Conservation (phyloP, 2,797 vertebrate genomes). For the Protosalanx chinensis region DNA sequence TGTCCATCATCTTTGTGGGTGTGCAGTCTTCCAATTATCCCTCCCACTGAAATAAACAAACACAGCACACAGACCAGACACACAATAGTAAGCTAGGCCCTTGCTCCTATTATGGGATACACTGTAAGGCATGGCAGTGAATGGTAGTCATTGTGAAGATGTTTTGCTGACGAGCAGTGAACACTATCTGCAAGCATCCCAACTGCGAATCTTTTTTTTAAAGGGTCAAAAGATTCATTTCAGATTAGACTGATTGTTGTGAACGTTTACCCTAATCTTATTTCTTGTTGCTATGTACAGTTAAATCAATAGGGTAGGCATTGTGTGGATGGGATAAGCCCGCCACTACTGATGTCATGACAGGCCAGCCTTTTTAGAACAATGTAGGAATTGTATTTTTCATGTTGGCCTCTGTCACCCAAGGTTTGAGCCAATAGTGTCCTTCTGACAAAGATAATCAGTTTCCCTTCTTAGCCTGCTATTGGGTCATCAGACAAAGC, state of each 20-base stretch:
- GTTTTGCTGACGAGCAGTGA: slow-evolving; percentile 31
- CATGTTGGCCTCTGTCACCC: slow-evolving; percentile 47
- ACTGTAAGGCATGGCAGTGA: slow-evolving; percentile 51
- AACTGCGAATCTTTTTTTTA: slow-evolving; percentile 8
- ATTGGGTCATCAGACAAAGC: slow-evolving; percentile 12
- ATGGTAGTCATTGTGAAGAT: slow-evolving; percentile 65
- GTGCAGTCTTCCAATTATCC: slow-evolving; percentile 41
- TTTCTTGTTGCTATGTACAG: slow-evolving; percentile 16
- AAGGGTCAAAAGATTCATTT: not conserved
- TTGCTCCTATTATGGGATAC: slow-evolving; percentile 64
- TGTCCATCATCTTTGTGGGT: slow-evolving; percentile 57
- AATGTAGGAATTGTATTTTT: slow-evolving; percentile 59
- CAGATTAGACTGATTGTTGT: not conserved
- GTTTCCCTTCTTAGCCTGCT: not conserved
- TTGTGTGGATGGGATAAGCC: slow-evolving; percentile 50
- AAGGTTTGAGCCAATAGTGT: slow-evolving; percentile 32
- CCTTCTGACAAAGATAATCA: slow-evolving; percentile 24
- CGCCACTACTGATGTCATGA: slow-evolving; percentile 64
- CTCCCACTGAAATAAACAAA: slow-evolving; percentile 51
- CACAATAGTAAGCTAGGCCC: slow-evolving; percentile 65
- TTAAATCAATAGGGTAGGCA: slow-evolving; percentile 9
- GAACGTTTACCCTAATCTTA: not conserved
- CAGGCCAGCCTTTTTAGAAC: slow-evolving; percentile 45
- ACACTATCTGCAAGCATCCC: slow-evolving; percentile 13
- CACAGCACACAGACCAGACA: slow-evolving; percentile 52